Base-by-base conservation (phyloP, 2,888 invertebrate genomes). In the Phaonia tiefii region DNA sequence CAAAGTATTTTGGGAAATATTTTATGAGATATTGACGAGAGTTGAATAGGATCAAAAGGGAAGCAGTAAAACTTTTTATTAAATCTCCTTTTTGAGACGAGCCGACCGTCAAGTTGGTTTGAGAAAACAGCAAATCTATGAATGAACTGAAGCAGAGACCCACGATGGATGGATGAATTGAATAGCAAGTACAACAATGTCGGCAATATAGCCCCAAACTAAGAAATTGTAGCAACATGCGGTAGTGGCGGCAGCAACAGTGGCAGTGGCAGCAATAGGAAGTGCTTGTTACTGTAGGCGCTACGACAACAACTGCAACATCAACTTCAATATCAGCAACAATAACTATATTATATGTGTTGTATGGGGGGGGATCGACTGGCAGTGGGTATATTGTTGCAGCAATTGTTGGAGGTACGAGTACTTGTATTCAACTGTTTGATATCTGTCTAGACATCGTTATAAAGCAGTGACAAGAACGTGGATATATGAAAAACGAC, bases 381-480 rank as follows among this genome's bases (percentile, higher is more conserved):
- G n/a, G 4, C 31, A 31, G 4, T 31, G 60, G 54, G 31, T 54
- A 51, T 25, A 51, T 69, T 37, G 15, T 8, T 58, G 76, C 76
- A 79, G 54, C 72, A 80, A 67, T 73, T 63, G 63, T 42, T 67
- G n/a, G n/a, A n/a, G n/a, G n/a, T n/a, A n/a, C n/a, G n/a, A n/a
- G n/a, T n/a, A n/a, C n/a, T n/a, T n/a, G 46, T 63, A 67, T 78
- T 81, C 72, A 69, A 75, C 54, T 81, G 75, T 78, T 81, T 81
- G 78, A 72, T 81, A 78, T 81, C 78, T 81, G 81, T 81, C 81
- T 81, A 81, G 81, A 81, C 81, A 69, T 75, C 67, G 67, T 78
- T 80, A 74, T 80, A 80, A 80, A 80, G 78, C 58, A 42, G 75
- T 69, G 66, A 76, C 31, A 31, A 31, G 4, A 31, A 8, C 31